phyloP scores from a whole-genome alignment of 2,113 vertebrate genomes.

The Formicarius rufipectus region DNA sequence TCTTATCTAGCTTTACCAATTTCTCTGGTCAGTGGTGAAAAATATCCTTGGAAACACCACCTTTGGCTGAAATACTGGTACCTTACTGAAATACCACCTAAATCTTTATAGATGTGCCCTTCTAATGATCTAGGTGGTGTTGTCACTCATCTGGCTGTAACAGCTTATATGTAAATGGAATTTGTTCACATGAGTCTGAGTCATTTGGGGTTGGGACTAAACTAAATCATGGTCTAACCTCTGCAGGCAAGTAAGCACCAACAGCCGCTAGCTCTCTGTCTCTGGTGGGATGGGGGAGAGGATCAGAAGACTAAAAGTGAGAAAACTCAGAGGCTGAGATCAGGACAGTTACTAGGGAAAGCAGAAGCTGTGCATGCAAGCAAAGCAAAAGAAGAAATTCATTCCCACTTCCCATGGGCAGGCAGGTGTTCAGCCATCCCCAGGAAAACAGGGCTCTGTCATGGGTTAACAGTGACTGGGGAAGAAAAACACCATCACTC shows the following conservation, averaged over 20 bases:
- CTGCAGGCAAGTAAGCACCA: not conserved
- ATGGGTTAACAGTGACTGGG: rapidly evolving
- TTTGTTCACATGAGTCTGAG: not conserved
- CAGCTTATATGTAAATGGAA: not conserved
- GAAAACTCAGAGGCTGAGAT: not conserved
- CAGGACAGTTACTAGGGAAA: not conserved
- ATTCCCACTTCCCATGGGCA: not conserved
- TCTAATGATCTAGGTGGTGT: not conserved
- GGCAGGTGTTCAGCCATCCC: not conserved
- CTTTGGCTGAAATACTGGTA: not conserved
- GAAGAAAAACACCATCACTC: not conserved
- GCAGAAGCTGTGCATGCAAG: not conserved
- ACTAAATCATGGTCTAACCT: not conserved
- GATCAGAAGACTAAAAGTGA: not conserved
- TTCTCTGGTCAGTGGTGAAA: not conserved
- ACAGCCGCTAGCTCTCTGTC: not conserved
- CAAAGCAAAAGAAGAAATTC: not conserved
- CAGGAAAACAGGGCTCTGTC: not conserved
- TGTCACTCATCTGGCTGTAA: not conserved
- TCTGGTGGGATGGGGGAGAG: not conserved
- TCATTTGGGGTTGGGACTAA: not conserved
- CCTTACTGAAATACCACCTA: not conserved
- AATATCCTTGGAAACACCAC: not conserved
- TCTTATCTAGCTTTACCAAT: not conserved
- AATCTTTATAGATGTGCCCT: not conserved